phyloP scores from a whole-genome alignment of 2,113 vertebrate species.

The Tachysurus vachellii region DNA sequence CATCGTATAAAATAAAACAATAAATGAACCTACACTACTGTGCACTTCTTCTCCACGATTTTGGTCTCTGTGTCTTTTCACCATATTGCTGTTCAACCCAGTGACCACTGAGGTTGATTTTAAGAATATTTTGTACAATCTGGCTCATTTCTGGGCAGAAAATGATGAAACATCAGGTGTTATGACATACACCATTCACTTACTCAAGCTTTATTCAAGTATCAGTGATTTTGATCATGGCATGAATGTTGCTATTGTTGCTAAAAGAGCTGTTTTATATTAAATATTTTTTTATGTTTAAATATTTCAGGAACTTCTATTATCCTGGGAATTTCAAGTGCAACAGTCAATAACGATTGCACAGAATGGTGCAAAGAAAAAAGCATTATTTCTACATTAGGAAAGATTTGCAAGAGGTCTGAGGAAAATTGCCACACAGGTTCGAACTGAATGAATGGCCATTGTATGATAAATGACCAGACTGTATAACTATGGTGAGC shows the following conservation, averaged over 20 bases:
- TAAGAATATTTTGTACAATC: neutral
- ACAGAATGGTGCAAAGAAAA: neutral
- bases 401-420: neutral
- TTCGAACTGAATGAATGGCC: neutral
- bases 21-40: neutral
- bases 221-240: neutral
- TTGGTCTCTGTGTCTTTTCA: neutral
- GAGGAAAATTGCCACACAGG: neutral
- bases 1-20: neutral
- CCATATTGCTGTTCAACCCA: neutral
- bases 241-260: neutral
- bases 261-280: neutral
- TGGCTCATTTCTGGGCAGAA: neutral
- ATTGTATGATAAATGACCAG: neutral
- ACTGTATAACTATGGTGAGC: neutral
- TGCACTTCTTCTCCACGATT: neutral
- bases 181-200: neutral
- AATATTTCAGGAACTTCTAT: neutral
- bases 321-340: neutral
- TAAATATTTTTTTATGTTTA: too few relatives aligned
- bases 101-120: neutral
- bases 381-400: neutral
- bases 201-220: neutral
- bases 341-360: neutral
- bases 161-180: neutral